Conservation (phyloP, 1,140 invertebrate genomes). For the Drosophila littoralis region DNA sequence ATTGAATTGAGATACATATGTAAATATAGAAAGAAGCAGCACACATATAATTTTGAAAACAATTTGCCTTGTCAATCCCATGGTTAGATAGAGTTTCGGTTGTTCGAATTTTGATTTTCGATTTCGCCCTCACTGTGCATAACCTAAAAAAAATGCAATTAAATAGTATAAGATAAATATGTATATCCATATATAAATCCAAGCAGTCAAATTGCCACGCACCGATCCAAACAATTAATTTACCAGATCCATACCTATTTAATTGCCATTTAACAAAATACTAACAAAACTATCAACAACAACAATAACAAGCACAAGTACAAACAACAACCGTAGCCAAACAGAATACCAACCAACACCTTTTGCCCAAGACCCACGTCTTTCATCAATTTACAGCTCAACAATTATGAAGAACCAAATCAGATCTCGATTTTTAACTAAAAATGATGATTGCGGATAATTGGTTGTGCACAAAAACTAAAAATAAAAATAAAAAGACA, state of each 20-base stretch:
- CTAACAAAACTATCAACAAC: constrained; percentile 15
- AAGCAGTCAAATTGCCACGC: constrained; percentile 20
- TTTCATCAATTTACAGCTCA: constrained; percentile 55
- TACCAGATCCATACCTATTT: constrained; percentile 37
- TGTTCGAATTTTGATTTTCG: not conserved
- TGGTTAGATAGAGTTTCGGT: not conserved
- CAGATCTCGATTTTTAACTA: constrained; percentile 82
- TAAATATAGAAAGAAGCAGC: constrained; percentile 5
- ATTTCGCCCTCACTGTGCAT: constrained; percentile 54
- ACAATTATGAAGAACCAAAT: constrained; percentile 63
- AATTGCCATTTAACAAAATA: constrained; percentile 28
- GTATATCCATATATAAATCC: constrained; percentile 23
- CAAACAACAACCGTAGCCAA: constrained; percentile 23
- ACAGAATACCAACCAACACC: constrained; percentile 40
- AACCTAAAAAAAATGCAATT: constrained; percentile 51
- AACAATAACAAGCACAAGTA: constrained; percentile 30
- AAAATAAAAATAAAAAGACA: not conserved
- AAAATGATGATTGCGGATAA: constrained; percentile 84
- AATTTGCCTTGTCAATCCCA: not conserved
- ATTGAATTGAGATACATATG: not conserved
- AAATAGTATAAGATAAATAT: constrained; percentile 55
- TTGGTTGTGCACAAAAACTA: constrained; percentile 82
- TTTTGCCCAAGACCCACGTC: constrained; percentile 42
- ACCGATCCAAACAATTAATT: constrained; percentile 26
- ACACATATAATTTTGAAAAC: not conserved